These are phyloP conservation scores for Thaumetopoea pityocampa DNA, from an alignment of 1,140 invertebrate genomes.

Conservation along the genomic window DNA sequence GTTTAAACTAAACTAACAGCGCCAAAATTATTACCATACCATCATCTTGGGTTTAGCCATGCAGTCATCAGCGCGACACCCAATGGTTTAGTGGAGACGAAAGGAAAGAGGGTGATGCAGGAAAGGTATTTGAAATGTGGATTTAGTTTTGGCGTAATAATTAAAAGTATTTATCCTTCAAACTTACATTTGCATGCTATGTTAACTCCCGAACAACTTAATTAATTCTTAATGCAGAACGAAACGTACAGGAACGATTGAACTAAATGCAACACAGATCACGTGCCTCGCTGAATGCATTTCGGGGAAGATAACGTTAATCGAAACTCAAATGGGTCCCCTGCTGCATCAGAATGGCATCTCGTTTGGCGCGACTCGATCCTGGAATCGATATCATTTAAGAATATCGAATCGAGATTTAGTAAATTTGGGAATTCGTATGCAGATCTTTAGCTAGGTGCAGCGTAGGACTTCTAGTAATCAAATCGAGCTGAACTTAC, in stretches of 20 bases:
- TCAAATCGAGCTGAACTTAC: slow-evolving; percentile 19
- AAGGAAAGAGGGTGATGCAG: too few species aligned
- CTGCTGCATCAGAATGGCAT: slow-evolving; percentile 32
- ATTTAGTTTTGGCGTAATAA: slow-evolving; percentile 1
- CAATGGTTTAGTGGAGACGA: too few species aligned
- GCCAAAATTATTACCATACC: too few species aligned
- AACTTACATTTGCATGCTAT: slow-evolving; percentile 9
- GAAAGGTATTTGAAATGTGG: too few species aligned
- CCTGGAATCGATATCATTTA: slow-evolving; percentile 26
- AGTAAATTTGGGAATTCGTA: slow-evolving; percentile 39
- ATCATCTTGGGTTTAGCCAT: too few species aligned
- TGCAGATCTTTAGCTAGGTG: slow-evolving; percentile 32
- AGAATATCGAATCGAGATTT: slow-evolving; percentile 33
- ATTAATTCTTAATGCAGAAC: slow-evolving; percentile 3
- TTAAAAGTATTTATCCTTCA: slow-evolving; percentile 6
- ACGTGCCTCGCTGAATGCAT: slow-evolving; percentile 30
- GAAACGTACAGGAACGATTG: slow-evolving; percentile 14
- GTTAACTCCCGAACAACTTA: slow-evolving; percentile 1
- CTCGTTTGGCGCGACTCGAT: slow-evolving; percentile 19
- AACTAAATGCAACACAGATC: slow-evolving; percentile 21
- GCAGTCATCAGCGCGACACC: too few species aligned
- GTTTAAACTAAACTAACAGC: too few species aligned
- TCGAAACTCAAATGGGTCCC: slow-evolving; percentile 18
- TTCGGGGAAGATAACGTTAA: slow-evolving; percentile 25
- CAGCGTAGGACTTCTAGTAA: slow-evolving; percentile 27